Evolutionary conservation across 1,140 invertebrate species (phyloP), one percentile per base, ranked within the genome.

Genomic region (Drosophila bocqueti): DNA sequence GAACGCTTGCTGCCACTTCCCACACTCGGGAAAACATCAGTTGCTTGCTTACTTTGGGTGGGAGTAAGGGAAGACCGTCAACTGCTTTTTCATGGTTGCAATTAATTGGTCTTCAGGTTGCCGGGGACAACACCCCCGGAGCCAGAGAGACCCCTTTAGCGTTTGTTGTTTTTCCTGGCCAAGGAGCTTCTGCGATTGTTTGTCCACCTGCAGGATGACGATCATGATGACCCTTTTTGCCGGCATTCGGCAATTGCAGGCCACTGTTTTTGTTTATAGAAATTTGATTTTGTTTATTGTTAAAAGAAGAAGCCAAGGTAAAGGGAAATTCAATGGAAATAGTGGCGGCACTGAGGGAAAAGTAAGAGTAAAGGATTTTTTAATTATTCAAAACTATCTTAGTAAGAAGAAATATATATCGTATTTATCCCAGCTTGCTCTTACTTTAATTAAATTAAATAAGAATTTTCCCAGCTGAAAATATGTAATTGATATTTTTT

Each of bases 281-380:
- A 87, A 87, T 87, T 87, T 83, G 80, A 87, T 87, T 83, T 83
- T 87, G 83, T 86, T 86, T 86, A 86, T 87, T 82, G 55, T 83
- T 82, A 31, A 29, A 29, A 13, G 45, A 8, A 60, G 49, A 50
- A 38, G 29, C 40, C 49, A 34, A 4, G 34, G 21, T 26, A 40
- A 47, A 10, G 36, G 11, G 63, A 81, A 60, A 54, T 58, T 47
- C 62, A 60, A 74, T 45, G 47, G 54, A 59, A 78, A 54, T 83
- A 65, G 54, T 77, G 58, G 15, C 11, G 34, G 38, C 67, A 61
- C 67, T 36, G 47, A 11, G 1, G 21, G 9, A 34, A 66, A 46
- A 10, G 13, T 3, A 13, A 11, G 13, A 31, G 16, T 7, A 9
- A 5, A 15, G 11, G 40, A 9, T 26, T 21, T 21, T 36, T 55